Percentiles rank a stretch among this genome's conserved stretches.
Evolutionary conservation across 2,113 vertebrate species (phyloP).

Genomic region (Ictidomys tridecemlineatus): DNA sequence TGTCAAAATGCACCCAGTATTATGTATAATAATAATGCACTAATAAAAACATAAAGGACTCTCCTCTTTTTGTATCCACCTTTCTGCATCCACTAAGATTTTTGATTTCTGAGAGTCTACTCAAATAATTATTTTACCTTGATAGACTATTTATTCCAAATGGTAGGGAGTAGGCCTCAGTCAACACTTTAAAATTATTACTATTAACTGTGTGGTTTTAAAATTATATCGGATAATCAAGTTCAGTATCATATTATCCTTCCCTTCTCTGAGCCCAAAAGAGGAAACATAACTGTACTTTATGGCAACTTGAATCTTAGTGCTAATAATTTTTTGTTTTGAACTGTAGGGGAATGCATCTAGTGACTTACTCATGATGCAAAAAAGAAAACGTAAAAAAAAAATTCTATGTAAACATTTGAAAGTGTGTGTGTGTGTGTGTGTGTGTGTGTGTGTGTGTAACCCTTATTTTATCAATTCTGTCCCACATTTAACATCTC

Average conservation of each 20-base stretch:
- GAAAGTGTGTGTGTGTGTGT: neutral
- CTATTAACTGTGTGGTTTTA: neutral
- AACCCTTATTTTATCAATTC: neutral
- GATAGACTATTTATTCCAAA: neutral
- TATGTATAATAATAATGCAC: too few relatives aligned
- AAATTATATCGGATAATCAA: neutral
- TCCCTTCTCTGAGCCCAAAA: neutral
- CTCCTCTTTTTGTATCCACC: neutral
- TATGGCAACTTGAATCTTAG: neutral
- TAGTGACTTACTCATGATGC: neutral
- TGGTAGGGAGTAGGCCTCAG: neutral
- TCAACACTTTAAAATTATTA: neutral
- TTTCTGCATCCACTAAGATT: neutral
- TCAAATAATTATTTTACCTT: neutral
- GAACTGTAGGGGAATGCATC: neutral
- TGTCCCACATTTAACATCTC: neutral
- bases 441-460: neutral
- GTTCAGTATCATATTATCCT: neutral
- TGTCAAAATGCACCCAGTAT: too few relatives aligned
- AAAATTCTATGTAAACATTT: neutral
- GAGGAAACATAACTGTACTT: accelerated
- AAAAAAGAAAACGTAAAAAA: neutral
- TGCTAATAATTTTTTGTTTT: neutral
- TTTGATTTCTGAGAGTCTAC: neutral
- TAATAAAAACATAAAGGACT: too few relatives aligned